Conservation (phyloP, 2,797 vertebrate species). For the Erithacus rubecula region DNA sequence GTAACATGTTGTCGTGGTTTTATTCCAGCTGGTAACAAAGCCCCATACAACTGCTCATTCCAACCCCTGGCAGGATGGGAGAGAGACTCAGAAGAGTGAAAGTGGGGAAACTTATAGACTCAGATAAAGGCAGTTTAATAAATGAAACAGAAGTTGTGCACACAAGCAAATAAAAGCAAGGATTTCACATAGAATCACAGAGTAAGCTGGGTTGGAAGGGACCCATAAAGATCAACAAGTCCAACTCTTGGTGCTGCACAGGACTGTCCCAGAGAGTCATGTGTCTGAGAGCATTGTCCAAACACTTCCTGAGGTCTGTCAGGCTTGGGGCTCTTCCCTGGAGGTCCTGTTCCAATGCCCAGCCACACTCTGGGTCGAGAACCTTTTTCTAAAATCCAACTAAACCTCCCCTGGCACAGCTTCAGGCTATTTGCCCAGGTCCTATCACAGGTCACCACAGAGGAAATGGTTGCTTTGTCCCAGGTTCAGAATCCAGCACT, state of each 20-base stretch:
- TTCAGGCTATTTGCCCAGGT: not conserved
- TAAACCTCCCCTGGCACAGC: not conserved
- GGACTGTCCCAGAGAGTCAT: not conserved
- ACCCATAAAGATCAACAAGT: not conserved
- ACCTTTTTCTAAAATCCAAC: not conserved
- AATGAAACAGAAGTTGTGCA: not conserved
- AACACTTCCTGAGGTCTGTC: not conserved
- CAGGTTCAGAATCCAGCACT: not conserved
- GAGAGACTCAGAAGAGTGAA: not conserved
- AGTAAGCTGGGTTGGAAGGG: not conserved
- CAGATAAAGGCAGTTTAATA: not conserved
- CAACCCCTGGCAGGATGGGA: fast-evolving
- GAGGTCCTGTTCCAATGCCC: not conserved
- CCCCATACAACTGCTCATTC: not conserved
- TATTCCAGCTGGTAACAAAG: not conserved
- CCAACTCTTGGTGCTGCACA: not conserved
- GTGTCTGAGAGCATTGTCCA: not conserved
- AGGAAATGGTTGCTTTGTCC: not conserved
- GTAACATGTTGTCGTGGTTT: not conserved
- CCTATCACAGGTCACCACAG: not conserved
- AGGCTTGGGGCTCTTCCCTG: not conserved
- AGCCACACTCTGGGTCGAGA: not conserved
- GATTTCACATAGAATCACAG: not conserved
- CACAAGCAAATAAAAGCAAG: not conserved
- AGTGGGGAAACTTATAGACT: not conserved